Percentiles rank a stretch among this genome's conserved stretches.
Conservation (phyloP, 2,888 invertebrate genomes). For the Heliconius cydno region DNA sequence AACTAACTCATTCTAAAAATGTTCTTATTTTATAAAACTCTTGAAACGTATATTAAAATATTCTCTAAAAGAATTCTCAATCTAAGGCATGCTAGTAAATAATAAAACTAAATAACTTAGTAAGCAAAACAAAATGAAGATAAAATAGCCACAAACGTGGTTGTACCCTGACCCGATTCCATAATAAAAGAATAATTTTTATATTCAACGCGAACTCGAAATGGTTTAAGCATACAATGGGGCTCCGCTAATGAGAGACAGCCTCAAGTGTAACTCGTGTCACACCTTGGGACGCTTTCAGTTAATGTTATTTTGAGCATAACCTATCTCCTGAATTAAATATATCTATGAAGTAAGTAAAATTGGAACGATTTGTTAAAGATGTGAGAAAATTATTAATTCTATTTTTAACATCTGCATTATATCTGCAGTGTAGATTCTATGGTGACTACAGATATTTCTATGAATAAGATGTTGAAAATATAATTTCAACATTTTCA, state of each 20-base stretch:
- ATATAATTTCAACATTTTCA: neutral
- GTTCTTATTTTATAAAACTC: neutral
- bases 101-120: neutral
- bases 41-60: neutral
- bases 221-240: constrained; percentile 45
- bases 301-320: neutral
- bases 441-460: neutral
- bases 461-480: neutral
- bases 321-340: neutral
- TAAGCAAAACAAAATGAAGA: constrained; percentile 3
- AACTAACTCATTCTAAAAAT: neutral
- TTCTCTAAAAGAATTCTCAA: neutral
- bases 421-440: neutral
- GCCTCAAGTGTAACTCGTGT: constrained; percentile 52
- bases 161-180: constrained; percentile 46
- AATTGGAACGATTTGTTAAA: no score
- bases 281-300: constrained; percentile 20
- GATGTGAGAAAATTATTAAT: neutral
- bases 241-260: constrained; percentile 61
- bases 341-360: neutral
- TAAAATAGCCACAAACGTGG: constrained; percentile 35
- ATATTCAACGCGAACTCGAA: constrained; percentile 35
- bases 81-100: neutral
- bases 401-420: neutral
- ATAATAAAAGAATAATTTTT: constrained; percentile 44